Percentiles rank a stretch among this genome's conserved stretches.
Conservation (phyloP, 2,888 invertebrate species). For the Leucoma salicis region DNA sequence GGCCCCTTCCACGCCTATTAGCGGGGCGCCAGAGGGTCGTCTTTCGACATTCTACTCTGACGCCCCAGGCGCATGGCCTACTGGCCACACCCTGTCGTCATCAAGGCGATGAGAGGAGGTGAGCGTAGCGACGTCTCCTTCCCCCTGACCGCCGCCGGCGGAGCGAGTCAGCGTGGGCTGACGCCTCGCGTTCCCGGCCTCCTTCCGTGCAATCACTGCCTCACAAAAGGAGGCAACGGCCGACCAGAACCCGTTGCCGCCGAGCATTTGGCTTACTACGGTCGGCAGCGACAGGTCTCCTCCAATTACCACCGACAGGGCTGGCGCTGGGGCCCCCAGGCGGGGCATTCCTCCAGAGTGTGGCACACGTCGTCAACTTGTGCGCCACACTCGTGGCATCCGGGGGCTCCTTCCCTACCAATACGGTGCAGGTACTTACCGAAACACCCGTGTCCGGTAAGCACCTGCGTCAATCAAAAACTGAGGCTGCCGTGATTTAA, state of each 20-base stretch:
- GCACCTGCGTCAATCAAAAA: background rate
- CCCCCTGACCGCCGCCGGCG: background rate
- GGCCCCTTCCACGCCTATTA: too few relatives aligned
- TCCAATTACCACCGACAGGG: background rate
- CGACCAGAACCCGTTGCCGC: constrained; percentile 10
- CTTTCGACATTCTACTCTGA: too few relatives aligned
- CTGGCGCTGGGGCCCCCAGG: background rate
- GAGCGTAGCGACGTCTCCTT: background rate
- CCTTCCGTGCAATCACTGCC: background rate
- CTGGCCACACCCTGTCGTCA: too few relatives aligned
- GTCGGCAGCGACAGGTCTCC: constrained; percentile 8
- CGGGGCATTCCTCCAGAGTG: background rate
- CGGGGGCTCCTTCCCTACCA: background rate
- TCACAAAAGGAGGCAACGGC: constrained; percentile 6
- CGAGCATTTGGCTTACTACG: constrained; percentile 8
- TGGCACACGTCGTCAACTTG: background rate
- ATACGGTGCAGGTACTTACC: background rate
- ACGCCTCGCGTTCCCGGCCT: background rate
- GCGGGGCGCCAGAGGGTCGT: too few relatives aligned
- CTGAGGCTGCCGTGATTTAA: too few relatives aligned
- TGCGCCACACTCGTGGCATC: background rate
- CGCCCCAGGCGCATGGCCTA: too few relatives aligned
- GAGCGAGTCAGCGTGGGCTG: background rate
- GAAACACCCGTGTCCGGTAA: background rate
- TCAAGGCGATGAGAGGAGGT: too few relatives aligned